A percentile compares a stretch with the other conserved stretches of the same genome.
These are phyloP conservation scores for Paraescarpia echinospica DNA, from an alignment of 1,140 invertebrate genomes.

Conservation along the genomic window DNA sequence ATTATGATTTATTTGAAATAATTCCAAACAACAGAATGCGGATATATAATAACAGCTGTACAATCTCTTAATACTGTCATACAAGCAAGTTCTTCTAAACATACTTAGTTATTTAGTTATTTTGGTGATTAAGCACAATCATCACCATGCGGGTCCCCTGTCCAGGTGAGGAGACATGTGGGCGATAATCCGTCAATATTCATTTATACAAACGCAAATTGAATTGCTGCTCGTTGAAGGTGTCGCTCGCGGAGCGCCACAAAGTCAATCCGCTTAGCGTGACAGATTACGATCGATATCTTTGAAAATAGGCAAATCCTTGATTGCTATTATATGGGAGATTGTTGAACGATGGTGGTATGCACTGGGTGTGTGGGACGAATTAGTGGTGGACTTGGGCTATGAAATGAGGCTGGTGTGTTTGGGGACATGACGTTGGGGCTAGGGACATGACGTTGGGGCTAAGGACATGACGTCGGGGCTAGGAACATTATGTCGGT, in stretches of 20 bases:
- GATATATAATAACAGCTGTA: not conserved
- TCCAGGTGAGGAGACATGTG: not conserved
- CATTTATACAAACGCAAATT: not conserved
- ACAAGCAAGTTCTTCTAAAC: not conserved
- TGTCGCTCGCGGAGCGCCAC: not conserved
- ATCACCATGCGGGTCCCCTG: not conserved
- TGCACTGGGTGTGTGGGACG: not conserved
- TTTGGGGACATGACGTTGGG: not conserved
- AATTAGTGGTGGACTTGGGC: not conserved
- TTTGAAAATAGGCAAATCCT: not conserved
- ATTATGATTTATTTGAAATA: not conserved
- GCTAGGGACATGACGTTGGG: not conserved
- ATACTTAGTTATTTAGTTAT: not conserved
- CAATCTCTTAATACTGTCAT: not conserved
- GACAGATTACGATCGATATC: not conserved
- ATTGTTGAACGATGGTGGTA: not conserved
- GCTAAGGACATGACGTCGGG: not conserved
- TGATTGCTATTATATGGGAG: not conserved
- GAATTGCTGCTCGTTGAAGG: not conserved
- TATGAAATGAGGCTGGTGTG: not conserved
- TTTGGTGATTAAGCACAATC: not conserved
- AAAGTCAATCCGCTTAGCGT: not conserved
- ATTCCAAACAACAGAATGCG: not conserved
- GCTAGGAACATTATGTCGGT: not conserved
- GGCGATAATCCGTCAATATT: not conserved